These are phyloP conservation scores for Eledone cirrhosa DNA, from an alignment of 2,888 invertebrate genomes.

Conservation along the genomic window DNA sequence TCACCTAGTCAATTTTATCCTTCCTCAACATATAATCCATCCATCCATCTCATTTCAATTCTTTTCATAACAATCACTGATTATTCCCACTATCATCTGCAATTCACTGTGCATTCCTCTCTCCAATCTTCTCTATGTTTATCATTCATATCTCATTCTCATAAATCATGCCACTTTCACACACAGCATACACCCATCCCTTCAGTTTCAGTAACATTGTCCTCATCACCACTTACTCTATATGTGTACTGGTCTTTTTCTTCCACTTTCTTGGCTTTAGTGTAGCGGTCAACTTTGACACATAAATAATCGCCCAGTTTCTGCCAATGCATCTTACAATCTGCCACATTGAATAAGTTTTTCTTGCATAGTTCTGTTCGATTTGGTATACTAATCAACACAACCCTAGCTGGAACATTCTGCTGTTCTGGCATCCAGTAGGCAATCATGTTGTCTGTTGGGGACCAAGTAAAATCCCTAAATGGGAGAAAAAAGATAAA, in stretches of 20 bases:
- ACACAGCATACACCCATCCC: no score
- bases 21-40: no score
- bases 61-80: no score
- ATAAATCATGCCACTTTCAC: no score
- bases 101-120: no score
- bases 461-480: slow-evolving; percentile 97
- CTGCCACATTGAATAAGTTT: slow-evolving; percentile 96
- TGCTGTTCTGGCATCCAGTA: slow-evolving; percentile 97
- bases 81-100: no score
- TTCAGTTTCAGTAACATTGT: no score
- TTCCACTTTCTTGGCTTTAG: slow-evolving; percentile 83
- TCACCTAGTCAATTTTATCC: no score
- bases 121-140: no score
- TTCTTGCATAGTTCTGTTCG: slow-evolving; percentile 77
- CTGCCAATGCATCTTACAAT: slow-evolving; percentile 99
- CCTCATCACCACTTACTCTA: slow-evolving; percentile 72
- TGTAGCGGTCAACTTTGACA: slow-evolving; percentile 89
- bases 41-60: no score
- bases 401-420: slow-evolving; percentile 94
- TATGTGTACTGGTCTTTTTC: slow-evolving; percentile 92
- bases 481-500: background rate
- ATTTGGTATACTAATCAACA: slow-evolving; percentile 87
- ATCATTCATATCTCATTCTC: no score
- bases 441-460: slow-evolving; percentile 93
- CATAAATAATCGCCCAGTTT: slow-evolving; percentile 97